These are phyloP conservation scores for Odontesthes bonariensis DNA, from an alignment of 2,113 vertebrate genomes.

Conservation along the genomic window DNA sequence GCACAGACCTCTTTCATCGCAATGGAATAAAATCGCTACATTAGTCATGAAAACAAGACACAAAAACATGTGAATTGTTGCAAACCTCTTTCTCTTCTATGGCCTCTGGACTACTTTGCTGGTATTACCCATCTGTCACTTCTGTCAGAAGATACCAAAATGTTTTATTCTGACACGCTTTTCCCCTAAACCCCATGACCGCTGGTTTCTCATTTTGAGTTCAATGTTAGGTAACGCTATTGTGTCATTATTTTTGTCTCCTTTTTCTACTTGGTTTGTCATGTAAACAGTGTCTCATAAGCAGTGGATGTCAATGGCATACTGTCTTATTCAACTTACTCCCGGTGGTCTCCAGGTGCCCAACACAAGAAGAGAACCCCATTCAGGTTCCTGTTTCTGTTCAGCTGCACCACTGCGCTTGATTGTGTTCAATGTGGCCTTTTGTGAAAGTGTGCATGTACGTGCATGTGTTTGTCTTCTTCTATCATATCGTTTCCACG, in stretches of 20 bases:
- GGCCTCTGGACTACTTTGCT: slow-evolving; percentile 4
- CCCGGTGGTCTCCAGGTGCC: slow-evolving; percentile 41
- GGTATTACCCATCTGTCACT: slow-evolving; percentile 27
- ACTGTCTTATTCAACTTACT: slow-evolving; percentile 57
- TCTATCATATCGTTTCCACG: slow-evolving; percentile 1
- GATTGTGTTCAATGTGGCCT: slow-evolving; percentile 24
- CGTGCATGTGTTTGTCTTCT: background rate
- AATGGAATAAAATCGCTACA: background rate
- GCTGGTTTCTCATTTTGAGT: slow-evolving; percentile 56
- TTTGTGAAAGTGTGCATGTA: background rate
- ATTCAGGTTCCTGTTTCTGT: slow-evolving; percentile 27
- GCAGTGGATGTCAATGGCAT: slow-evolving; percentile 64
- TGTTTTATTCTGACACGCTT: slow-evolving; percentile 52
- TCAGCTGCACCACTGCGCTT: background rate
- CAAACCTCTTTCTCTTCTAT: background rate
- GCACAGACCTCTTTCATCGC: background rate
- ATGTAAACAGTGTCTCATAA: slow-evolving; percentile 71
- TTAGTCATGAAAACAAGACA: background rate
- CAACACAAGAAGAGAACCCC: slow-evolving; percentile 29
- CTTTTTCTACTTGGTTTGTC: slow-evolving; percentile 72
- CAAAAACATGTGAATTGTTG: background rate
- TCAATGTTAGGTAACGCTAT: slow-evolving; percentile 61
- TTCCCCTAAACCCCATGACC: slow-evolving; percentile 43
- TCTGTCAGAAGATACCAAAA: slow-evolving; percentile 36
- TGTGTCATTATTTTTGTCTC: slow-evolving; percentile 63